Evolutionary conservation across 2,888 invertebrate species (phyloP).

Genomic region (Dryocosmus kuriphilus): DNA sequence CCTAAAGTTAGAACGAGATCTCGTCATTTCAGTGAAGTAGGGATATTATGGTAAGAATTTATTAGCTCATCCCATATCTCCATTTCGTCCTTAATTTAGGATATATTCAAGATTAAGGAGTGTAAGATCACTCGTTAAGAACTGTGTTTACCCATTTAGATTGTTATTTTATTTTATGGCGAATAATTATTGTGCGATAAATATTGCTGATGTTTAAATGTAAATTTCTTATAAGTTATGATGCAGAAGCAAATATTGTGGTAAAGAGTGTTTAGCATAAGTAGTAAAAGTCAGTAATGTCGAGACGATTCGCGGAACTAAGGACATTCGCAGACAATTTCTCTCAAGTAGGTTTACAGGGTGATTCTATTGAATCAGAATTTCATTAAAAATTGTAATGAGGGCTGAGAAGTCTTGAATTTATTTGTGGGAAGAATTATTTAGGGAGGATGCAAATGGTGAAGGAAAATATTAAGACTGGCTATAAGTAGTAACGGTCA

Average conservation of each 20-base stretch:
- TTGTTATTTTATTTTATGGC: constrained; percentile 13
- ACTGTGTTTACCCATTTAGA: constrained; percentile 17
- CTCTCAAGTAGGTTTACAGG: too few relatives aligned
- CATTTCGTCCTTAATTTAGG: neutral
- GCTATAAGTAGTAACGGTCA: neutral
- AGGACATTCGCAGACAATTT: too few relatives aligned
- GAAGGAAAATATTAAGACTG: neutral
- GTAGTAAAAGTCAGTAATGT: too few relatives aligned
- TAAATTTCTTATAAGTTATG: neutral
- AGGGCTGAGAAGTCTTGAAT: too few relatives aligned
- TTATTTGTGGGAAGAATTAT: too few relatives aligned
- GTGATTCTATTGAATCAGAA: too few relatives aligned
- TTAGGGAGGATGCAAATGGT: too few relatives aligned
- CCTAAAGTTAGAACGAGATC: constrained; percentile 1
- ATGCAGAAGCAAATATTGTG: neutral
- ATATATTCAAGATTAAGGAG: neutral
- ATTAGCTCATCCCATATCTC: constrained; percentile 18
- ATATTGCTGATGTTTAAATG: neutral
- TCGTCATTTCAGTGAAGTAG: constrained; percentile 21
- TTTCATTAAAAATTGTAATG: too few relatives aligned
- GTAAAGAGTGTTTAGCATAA: neutral
- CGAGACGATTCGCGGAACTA: too few relatives aligned
- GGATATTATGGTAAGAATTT: constrained; percentile 24
- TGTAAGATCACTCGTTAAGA: neutral
- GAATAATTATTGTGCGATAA: neutral